phyloP scores from a whole-genome alignment of 2,888 invertebrate genomes.

The Gisinianus flammeolus region DNA sequence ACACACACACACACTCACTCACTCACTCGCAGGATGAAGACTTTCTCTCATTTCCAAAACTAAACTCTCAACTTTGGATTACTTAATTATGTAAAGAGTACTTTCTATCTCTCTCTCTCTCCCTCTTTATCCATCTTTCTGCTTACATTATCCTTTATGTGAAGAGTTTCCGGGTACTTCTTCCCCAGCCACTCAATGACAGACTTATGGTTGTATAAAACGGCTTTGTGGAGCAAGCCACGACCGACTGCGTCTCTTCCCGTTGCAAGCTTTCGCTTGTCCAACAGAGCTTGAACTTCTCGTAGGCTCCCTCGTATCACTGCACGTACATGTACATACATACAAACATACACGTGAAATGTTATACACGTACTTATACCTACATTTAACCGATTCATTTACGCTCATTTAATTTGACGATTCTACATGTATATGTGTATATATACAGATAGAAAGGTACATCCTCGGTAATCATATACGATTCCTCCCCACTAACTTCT shows the following conservation, averaged over 20 bases:
- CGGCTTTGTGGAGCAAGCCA: slow-evolving; percentile 79
- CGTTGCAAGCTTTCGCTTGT: slow-evolving; percentile 66
- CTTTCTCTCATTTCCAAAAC: slow-evolving; percentile 2
- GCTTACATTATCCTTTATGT: slow-evolving; percentile 74
- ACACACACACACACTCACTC: not conserved
- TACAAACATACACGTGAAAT: too few species aligned
- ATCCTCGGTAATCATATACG: too few species aligned
- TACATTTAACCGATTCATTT: not conserved
- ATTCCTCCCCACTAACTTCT: too few species aligned
- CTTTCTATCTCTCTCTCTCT: too few species aligned
- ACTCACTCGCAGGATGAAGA: not conserved
- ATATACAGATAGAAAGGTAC: too few species aligned
- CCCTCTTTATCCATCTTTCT: too few species aligned
- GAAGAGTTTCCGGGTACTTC: slow-evolving; percentile 71
- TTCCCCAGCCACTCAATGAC: slow-evolving; percentile 74
- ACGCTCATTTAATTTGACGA: too few species aligned
- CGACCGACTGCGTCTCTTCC: slow-evolving; percentile 75
- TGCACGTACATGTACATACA: too few species aligned
- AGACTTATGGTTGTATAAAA: slow-evolving; percentile 62
- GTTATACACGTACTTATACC: not conserved
- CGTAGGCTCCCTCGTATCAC: slow-evolving; percentile 63
- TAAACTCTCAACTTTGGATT: slow-evolving; percentile 5
- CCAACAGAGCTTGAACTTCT: slow-evolving; percentile 63
- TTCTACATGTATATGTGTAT: too few species aligned
- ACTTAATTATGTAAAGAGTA: slow-evolving; percentile 13